Percentiles rank a stretch among this genome's conserved stretches.
Conservation (phyloP, 2,797 vertebrate genomes). For the Rachycentron canadum region DNA sequence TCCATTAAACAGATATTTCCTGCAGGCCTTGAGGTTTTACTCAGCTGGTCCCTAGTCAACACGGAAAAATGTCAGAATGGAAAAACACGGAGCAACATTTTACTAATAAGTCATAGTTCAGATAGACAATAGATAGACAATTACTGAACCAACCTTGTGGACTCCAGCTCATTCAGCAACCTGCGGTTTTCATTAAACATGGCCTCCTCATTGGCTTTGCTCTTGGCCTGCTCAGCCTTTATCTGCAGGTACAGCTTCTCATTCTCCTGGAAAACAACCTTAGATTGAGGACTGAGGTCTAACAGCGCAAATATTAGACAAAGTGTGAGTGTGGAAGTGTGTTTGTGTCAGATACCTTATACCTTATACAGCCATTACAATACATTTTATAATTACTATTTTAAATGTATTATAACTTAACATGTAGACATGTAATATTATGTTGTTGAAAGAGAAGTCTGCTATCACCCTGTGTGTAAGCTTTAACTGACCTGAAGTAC, state of each 20-base stretch:
- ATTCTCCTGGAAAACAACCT: slow-evolving; percentile 88
- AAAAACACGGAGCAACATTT: neutral
- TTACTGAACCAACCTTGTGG: slow-evolving; percentile 85
- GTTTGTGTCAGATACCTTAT: too few relatives aligned
- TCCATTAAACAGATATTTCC: slow-evolving; percentile 70
- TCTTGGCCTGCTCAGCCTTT: slow-evolving; percentile 89
- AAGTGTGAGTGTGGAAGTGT: too few relatives aligned
- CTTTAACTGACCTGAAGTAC: too few relatives aligned
- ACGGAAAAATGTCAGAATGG: neutral
- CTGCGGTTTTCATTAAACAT: slow-evolving; percentile 95
- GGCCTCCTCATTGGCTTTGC: slow-evolving; percentile 89
- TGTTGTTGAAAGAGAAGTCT: too few relatives aligned
- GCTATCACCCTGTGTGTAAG: too few relatives aligned
- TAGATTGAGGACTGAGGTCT: neutral
- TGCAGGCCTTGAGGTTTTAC: slow-evolving; percentile 73
- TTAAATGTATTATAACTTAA: too few relatives aligned
- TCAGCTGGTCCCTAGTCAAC: slow-evolving; percentile 86
- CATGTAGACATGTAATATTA: too few relatives aligned
- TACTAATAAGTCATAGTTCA: too few relatives aligned
- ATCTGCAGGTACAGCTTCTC: slow-evolving; percentile 92
- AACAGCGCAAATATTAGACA: neutral
- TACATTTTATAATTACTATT: too few relatives aligned
- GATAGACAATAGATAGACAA: neutral
- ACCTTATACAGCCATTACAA: too few relatives aligned
- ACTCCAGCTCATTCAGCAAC: slow-evolving; percentile 87